Evolutionary conservation across 2,888 invertebrate species (phyloP).

Genomic region (Ormyrus nitidulus): DNA sequence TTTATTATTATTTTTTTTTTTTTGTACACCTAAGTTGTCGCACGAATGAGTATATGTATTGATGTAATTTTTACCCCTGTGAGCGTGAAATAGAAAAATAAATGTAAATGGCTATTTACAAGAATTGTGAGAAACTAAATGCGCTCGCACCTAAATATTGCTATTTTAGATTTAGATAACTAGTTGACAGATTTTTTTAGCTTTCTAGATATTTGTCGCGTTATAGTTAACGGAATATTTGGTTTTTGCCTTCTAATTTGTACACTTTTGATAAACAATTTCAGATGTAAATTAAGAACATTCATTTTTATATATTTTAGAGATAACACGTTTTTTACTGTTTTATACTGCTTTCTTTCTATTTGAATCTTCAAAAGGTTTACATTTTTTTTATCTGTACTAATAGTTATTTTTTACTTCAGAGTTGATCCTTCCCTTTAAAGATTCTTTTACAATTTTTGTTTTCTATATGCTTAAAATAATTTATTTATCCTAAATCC

Average conservation of each 20-base stretch:
- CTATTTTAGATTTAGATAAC: conserved; percentile 55
- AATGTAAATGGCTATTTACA: conserved; percentile 71
- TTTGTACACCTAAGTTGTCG: conserved; percentile 12
- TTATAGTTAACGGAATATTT: no score
- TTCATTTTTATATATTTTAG: neutral
- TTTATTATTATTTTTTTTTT: conserved; percentile 5
- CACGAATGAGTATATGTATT: conserved; percentile 9
- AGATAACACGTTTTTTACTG: no score
- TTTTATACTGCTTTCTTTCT: neutral
- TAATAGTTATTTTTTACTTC: no score
- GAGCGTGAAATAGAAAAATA: conserved; percentile 70
- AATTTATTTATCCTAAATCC: no score
- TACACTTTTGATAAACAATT: conserved; percentile 7
- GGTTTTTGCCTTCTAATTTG: no score
- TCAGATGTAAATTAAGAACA: neutral
- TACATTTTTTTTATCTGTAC: neutral
- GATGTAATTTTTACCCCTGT: conserved; percentile 4
- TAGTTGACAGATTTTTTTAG: conserved; percentile 29
- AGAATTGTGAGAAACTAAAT: conserved; percentile 65
- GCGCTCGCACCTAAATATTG: conserved; percentile 55
- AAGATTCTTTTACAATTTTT: no score
- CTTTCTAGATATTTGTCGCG: conserved; percentile 1
- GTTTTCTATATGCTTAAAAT: no score
- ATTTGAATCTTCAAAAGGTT: neutral
- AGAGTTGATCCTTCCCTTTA: no score